A percentile compares a stretch with the other conserved stretches of the same genome.
Conservation (phyloP, 1,140 invertebrate species). For the Prorops nasuta region DNA sequence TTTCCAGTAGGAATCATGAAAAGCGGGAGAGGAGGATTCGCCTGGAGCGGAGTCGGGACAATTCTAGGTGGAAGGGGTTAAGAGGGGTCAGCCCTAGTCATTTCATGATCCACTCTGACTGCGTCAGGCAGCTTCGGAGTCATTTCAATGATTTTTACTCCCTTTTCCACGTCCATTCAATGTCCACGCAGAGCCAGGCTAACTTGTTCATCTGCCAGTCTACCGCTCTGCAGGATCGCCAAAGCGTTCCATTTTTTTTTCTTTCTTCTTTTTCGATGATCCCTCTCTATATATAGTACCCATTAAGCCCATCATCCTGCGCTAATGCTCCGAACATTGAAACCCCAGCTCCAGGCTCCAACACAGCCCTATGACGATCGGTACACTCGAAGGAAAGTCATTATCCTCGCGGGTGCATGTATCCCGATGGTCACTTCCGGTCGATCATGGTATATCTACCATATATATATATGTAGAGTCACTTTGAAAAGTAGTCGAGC, state of each 20-base stretch:
- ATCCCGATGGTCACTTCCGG: too few species aligned
- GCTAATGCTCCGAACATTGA: too few species aligned
- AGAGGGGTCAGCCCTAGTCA: slow-evolving; percentile 32
- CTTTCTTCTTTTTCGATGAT: not conserved
- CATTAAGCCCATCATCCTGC: too few species aligned
- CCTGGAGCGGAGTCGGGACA: not conserved
- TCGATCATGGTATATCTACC: too few species aligned
- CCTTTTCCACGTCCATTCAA: slow-evolving; percentile 52
- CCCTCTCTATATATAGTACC: too few species aligned
- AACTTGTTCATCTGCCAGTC: slow-evolving; percentile 27
- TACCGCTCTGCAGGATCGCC: slow-evolving; percentile 21
- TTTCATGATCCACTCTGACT: slow-evolving; percentile 52
- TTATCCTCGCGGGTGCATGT: too few species aligned
- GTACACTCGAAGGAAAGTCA: too few species aligned
- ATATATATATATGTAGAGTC: too few species aligned
- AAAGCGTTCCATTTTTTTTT: slow-evolving; percentile 51
- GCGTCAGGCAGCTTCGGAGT: slow-evolving; percentile 41
- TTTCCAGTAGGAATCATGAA: slow-evolving; percentile 56
- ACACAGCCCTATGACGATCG: too few species aligned
- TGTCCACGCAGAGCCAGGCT: slow-evolving; percentile 44
- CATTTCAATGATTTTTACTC: slow-evolving; percentile 56
- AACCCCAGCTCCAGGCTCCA: too few species aligned
- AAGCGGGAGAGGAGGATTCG: slow-evolving; percentile 5
- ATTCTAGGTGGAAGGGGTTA: not conserved
- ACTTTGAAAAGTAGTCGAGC: too few species aligned